Percentiles rank a stretch among this genome's conserved stretches.
Conservation (phyloP, 2,888 invertebrate genomes). For the Itoplectis maculator region DNA sequence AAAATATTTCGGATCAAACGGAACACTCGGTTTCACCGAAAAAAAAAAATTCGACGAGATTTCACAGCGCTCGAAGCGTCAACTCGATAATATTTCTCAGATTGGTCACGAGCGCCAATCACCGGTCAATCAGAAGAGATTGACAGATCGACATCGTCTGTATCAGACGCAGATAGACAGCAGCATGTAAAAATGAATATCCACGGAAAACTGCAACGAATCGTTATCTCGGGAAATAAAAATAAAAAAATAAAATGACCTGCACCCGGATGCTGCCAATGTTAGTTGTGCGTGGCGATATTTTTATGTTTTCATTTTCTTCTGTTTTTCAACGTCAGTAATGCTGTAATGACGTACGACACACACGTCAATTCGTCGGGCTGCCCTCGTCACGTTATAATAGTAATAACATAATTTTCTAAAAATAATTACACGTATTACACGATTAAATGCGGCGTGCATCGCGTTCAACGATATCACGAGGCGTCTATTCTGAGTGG, state of each 20-base stretch:
- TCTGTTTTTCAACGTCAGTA: background rate
- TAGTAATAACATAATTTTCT: constrained; percentile 7
- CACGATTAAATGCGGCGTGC: background rate
- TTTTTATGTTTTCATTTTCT: too few species aligned
- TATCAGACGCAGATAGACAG: background rate
- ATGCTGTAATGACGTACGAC: background rate
- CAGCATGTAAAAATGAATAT: background rate
- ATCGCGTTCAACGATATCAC: background rate
- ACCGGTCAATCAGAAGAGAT: background rate
- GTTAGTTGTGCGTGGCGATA: too few species aligned
- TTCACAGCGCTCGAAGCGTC: too few species aligned
- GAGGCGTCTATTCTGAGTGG: background rate
- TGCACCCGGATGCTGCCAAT: too few species aligned
- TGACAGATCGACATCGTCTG: background rate
- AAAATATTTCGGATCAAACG: constrained; percentile 24
- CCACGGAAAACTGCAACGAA: background rate
- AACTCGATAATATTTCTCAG: too few species aligned
- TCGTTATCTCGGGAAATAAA: background rate
- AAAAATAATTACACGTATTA: background rate
- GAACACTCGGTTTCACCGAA: background rate
- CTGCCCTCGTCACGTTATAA: background rate
- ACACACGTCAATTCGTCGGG: constrained; percentile 8
- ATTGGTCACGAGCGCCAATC: background rate
- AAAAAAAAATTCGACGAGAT: background rate
- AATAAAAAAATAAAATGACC: background rate